Conservation (phyloP, 2,113 vertebrate species). For the Leptocoma aspasia region DNA sequence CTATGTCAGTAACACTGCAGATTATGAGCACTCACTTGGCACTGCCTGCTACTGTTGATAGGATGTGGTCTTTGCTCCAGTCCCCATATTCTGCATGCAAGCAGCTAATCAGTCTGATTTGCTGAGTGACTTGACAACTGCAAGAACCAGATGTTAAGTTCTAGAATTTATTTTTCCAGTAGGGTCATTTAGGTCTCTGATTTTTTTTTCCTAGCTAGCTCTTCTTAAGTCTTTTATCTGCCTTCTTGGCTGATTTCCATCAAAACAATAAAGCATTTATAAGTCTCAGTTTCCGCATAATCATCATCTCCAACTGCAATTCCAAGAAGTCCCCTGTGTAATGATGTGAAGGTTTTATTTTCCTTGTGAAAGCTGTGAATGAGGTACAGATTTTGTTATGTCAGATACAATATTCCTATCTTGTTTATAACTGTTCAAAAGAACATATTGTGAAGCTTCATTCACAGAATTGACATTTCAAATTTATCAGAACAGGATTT, state of each 20-base stretch:
- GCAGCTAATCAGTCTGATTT: slow-evolving; percentile 36
- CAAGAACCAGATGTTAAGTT: slow-evolving; percentile 45
- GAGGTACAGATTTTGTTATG: slow-evolving; percentile 6
- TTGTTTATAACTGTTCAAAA: slow-evolving; percentile 12
- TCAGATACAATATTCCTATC: not conserved
- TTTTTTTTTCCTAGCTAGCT: slow-evolving; percentile 52
- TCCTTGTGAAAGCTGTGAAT: slow-evolving; percentile 8
- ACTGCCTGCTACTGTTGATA: not conserved
- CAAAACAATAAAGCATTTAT: not conserved
- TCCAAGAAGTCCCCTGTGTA: slow-evolving; percentile 21
- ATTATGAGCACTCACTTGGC: not conserved
- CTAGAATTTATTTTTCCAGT: slow-evolving; percentile 57
- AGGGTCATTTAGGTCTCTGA: slow-evolving; percentile 32
- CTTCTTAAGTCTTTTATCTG: slow-evolving; percentile 52
- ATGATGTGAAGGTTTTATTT: not conserved
- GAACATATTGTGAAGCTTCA: slow-evolving; percentile 39
- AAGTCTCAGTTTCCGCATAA: slow-evolving; percentile 17
- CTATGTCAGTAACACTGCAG: not conserved
- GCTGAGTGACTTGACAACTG: slow-evolving; percentile 37
- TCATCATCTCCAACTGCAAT: slow-evolving; percentile 5
- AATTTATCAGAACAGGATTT: slow-evolving; percentile 48
- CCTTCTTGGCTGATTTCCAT: slow-evolving; percentile 33
- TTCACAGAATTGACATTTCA: slow-evolving; percentile 32
- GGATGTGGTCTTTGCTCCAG: not conserved
- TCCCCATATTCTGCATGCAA: not conserved